Evolutionary conservation across 2,113 vertebrate genomes (phyloP), one percentile per base, ranked within the genome.

Genomic region (Neodontobutis hainanensis): DNA sequence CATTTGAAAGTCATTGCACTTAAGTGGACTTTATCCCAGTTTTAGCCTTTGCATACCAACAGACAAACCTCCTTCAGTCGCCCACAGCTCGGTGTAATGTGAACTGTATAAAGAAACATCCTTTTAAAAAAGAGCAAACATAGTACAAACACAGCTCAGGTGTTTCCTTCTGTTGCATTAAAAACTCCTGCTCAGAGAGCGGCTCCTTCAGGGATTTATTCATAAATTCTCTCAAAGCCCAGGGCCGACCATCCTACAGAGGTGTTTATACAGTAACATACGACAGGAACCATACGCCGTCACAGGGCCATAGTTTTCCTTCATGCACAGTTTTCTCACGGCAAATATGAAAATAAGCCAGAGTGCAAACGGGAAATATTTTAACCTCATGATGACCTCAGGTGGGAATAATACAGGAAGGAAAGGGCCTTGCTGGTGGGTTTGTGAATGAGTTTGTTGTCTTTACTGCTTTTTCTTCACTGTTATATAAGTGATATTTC

Each of bases 161-260:
- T 32, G 2, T 53, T 68, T 43, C 52, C 35, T 59, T 61, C 5
- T 56, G 8, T 58, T 48, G 44, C 38, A 65, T 61, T 61, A 40
- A 70, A 27, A 50, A 36, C 52, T 52, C 66, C 12, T 15, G 36
- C 15, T 40, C 55, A 16, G 55, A 59, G 43, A 46, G 56, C 50
- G 70, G 38, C 58, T 78, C 72, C 43, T 49, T 56, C 60, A 68
- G 75, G 50, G 48, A 83, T 82, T 64, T 85, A 85, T 87, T 85
- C 73, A 87, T 84, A n/a, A 68, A 73, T 84, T 80, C 74, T 58
- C 47, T 52, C 9, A 11, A 4, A 38, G 70, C 77, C 60, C 61
- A 66, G 50, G n/a, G 70, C 72, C 44, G 14, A 61, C 52, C 53
- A 50, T 78, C 66, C 27, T 59, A 64, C 68, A 50, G 15, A 57